Evolutionary conservation across 2,113 vertebrate species (phyloP), one percentile per base, ranked within the genome.

Genomic region (Poecilia latipinna): DNA sequence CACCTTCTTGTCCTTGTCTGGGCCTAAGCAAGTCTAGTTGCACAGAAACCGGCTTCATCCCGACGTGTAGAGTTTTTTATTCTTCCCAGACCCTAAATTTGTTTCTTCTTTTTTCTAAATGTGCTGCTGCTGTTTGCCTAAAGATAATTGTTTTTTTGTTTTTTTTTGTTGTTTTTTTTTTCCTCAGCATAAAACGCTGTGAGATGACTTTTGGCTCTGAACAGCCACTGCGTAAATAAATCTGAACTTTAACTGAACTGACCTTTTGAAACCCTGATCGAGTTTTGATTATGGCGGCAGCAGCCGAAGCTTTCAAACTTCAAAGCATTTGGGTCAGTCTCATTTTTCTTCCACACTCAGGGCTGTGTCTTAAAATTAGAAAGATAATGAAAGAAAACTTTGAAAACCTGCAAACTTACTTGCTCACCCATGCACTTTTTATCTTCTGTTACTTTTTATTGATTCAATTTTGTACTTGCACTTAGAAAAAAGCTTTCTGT

Each of bases 1-100:
- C 37, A 1, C 82, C 86, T 80, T 80, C 69, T 68, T 67, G 72
- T 75, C 87, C 82, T 80, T 83, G 82, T 82, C 84, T 86, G 48
- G 26, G 74, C 61, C 69, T 75, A 75, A 78, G 65, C 65, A 65
- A 19, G 32, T 71, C 26, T 24, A 10, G 29, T 15, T 19, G 6
- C 44, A 80, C 12, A 72, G 42, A 79, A 72, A 68, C 29, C 31
- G 31, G 57, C 48, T 31, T 75, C 28, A 80, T 33, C 68, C 79
- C 29, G 29, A 68, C 51, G 15, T 1, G 37, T 15, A 13, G 2
- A 73, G 35, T 11, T 37, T 48, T 68, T 68, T 68, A 12, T 57
- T 24, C 22, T 6, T 57, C 8, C 24, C 2, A 24, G 11, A 12
- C 63, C 1, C 4, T 37, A 11, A 65, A 35, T 64, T 31, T 10